phyloP scores from a whole-genome alignment of 2,797 vertebrate genomes.

The Hydrocynus forskahlii region DNA sequence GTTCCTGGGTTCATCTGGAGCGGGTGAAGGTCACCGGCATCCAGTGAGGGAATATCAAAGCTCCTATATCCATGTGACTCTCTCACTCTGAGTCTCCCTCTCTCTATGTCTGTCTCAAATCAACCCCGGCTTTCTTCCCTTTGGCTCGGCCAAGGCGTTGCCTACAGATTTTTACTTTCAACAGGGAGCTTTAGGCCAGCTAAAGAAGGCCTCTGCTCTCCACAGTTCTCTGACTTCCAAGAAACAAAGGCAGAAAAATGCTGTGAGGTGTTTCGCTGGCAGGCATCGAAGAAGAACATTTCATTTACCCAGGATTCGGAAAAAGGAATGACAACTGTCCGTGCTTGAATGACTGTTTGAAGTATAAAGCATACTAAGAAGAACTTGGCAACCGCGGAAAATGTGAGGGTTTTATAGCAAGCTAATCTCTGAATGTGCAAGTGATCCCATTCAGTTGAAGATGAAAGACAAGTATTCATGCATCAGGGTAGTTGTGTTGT shows the following conservation, averaged over 20 bases:
- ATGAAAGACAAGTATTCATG: conserved; percentile 48
- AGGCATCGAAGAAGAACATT: conserved; percentile 30
- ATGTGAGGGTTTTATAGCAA: conserved; percentile 16
- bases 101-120: conserved; percentile 52
- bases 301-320: conserved; percentile 35
- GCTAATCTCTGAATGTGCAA: conserved; percentile 37
- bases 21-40: conserved; percentile 75
- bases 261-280: conserved; percentile 34
- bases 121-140: conserved; percentile 60
- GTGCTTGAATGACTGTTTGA: background rate
- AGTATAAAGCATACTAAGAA: conserved; percentile 22
- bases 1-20: conserved; percentile 69
- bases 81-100: conserved; percentile 42
- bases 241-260: conserved; percentile 27
- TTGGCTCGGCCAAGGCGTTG: conserved; percentile 66
- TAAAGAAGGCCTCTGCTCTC: conserved; percentile 57
- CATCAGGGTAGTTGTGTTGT: conserved; percentile 12
- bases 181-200: conserved; percentile 56
- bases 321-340: background rate
- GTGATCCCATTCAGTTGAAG: conserved; percentile 29
- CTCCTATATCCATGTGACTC: conserved; percentile 47
- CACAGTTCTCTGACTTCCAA: conserved; percentile 42
- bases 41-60: conserved; percentile 79
- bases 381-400: conserved; percentile 32
- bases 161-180: conserved; percentile 66